These are phyloP conservation scores for Caenorhabditis tropicalis DNA, from an alignment of 1,140 invertebrate genomes.

Conservation along the genomic window DNA sequence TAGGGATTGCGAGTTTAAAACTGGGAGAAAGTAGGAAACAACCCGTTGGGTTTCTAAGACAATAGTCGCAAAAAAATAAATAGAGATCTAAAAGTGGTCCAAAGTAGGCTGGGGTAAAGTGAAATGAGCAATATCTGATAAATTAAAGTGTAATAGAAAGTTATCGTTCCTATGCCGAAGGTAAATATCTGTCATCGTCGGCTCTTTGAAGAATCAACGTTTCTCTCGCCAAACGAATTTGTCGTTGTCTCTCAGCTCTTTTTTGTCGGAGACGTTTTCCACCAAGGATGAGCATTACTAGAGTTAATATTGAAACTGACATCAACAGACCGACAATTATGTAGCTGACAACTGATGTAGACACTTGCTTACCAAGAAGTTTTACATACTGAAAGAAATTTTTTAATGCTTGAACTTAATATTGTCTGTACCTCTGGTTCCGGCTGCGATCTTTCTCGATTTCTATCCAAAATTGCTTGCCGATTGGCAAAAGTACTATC, in stretches of 20 bases:
- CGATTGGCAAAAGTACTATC: slow-evolving; percentile 27
- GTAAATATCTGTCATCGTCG: slow-evolving; percentile 48
- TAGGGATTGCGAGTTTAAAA: background rate
- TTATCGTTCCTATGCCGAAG: background rate
- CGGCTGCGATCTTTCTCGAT: background rate
- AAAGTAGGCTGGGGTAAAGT: background rate
- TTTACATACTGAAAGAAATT: background rate
- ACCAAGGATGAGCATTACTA: slow-evolving; percentile 45
- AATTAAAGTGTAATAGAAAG: background rate
- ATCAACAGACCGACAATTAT: slow-evolving; percentile 45
- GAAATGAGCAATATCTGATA: slow-evolving; percentile 16
- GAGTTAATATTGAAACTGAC: slow-evolving; percentile 41
- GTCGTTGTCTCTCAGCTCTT: slow-evolving; percentile 2
- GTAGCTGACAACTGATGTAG: slow-evolving; percentile 37
- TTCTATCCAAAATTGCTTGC: slow-evolving; percentile 21
- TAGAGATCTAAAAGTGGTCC: slow-evolving; percentile 30
- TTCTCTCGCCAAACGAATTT: slow-evolving; percentile 25
- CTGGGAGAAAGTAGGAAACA: background rate
- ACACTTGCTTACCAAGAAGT: slow-evolving; percentile 35
- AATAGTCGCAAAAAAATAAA: background rate
- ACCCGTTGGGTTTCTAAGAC: background rate
- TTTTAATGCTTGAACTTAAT: background rate
- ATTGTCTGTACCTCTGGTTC: background rate
- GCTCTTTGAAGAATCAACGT: slow-evolving; percentile 23
- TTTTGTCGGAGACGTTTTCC: slow-evolving; percentile 12